phyloP scores from a whole-genome alignment of 2,888 invertebrate genomes.

The Netelia melanura region DNA sequence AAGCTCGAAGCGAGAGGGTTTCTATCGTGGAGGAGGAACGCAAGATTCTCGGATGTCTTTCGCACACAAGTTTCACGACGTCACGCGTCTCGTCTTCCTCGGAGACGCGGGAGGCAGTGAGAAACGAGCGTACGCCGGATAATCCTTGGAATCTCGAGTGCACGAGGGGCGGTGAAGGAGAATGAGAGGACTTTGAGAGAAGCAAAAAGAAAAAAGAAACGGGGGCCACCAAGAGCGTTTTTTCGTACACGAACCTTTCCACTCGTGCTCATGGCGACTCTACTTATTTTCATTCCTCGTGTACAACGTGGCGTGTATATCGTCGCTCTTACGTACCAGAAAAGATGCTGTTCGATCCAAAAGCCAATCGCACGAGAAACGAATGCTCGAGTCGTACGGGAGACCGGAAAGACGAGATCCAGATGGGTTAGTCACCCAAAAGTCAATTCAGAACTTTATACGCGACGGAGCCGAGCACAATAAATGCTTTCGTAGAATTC shows the following conservation, averaged over 20 bases:
- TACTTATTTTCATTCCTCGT: slow-evolving; percentile 62
- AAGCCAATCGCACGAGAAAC: slow-evolving; percentile 24
- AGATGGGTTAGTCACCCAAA: slow-evolving; percentile 54
- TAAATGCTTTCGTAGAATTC: slow-evolving; percentile 44
- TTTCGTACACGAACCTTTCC: slow-evolving; percentile 37
- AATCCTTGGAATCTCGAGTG: slow-evolving; percentile 77
- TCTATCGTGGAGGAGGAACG: background rate
- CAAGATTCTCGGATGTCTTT: slow-evolving; percentile 45
- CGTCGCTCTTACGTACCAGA: slow-evolving; percentile 36
- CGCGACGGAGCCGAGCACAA: background rate
- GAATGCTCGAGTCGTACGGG: slow-evolving; percentile 7
- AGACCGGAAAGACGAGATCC: slow-evolving; percentile 58
- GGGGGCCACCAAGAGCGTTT: slow-evolving; percentile 57
- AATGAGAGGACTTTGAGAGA: slow-evolving; percentile 50
- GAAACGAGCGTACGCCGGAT: slow-evolving; percentile 77
- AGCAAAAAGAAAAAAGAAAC: slow-evolving; percentile 37
- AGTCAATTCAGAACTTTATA: slow-evolving; percentile 3
- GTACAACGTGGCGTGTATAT: slow-evolving; percentile 23
- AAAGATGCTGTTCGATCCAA: slow-evolving; percentile 55
- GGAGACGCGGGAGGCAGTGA: slow-evolving; percentile 71
- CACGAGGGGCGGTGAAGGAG: slow-evolving; percentile 69
- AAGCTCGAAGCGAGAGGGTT: background rate
- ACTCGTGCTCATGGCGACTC: slow-evolving; percentile 21
- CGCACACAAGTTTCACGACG: slow-evolving; percentile 53
- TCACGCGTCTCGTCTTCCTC: slow-evolving; percentile 58